These are phyloP conservation scores for Trichomalopsis sarcophagae DNA, from an alignment of 1,140 invertebrate species.

Conservation along the genomic window DNA sequence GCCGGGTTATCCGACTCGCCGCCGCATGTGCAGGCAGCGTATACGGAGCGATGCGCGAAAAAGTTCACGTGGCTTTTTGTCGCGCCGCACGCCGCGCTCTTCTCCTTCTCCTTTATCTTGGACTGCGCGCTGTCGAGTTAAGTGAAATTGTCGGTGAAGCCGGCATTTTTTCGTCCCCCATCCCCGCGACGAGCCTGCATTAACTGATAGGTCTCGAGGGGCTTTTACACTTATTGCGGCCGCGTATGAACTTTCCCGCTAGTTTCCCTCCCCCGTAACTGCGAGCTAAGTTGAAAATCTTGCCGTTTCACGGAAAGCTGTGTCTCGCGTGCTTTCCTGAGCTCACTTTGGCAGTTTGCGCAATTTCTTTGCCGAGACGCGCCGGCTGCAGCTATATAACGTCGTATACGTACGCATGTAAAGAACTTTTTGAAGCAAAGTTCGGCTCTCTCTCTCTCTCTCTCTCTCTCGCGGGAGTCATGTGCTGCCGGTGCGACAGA, in stretches of 20 bases:
- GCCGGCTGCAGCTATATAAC: background rate
- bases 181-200: slow-evolving; percentile 17
- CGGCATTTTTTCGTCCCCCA: slow-evolving; percentile 22
- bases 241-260: slow-evolving; percentile 43
- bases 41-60: background rate
- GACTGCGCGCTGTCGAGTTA: slow-evolving; percentile 41
- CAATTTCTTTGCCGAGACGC: background rate
- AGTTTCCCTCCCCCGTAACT: background rate
- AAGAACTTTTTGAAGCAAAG: slow-evolving; percentile 13
- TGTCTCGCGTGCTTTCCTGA: background rate
- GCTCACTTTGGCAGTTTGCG: slow-evolving; percentile 27
- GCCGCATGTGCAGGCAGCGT: too few relatives aligned
- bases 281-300: slow-evolving; percentile 21
- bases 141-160: slow-evolving; percentile 46
- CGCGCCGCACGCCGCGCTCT: background rate
- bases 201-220: slow-evolving; percentile 46
- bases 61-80: slow-evolving; percentile 5
- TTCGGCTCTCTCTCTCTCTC: background rate
- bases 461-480: background rate
- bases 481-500: background rate
- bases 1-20: background rate
- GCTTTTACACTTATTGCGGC: slow-evolving; percentile 47
- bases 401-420: background rate
- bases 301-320: background rate
- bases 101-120: slow-evolving; percentile 33